Conservation (phyloP, 1,140 invertebrate genomes). For the Hypothenemus hampei region DNA sequence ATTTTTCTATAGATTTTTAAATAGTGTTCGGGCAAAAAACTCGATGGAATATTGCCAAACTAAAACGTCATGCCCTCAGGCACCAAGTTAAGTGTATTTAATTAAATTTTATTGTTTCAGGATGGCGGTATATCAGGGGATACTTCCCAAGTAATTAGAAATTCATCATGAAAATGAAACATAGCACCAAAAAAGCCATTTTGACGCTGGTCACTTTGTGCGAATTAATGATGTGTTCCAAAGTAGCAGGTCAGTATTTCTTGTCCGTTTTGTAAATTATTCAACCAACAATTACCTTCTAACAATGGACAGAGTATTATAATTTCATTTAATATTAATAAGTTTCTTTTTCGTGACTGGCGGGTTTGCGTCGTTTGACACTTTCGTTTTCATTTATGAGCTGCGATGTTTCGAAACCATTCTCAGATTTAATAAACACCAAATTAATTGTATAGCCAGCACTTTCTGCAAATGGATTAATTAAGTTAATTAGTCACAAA, state of each 20-base stretch:
- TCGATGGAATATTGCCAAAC: conserved; percentile 2
- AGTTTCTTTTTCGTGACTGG: no score
- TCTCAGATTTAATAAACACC: conserved; percentile 6
- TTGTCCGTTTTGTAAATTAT: neutral
- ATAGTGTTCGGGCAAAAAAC: neutral
- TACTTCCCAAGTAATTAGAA: conserved; percentile 21
- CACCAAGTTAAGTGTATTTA: conserved; percentile 5
- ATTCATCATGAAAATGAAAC: conserved; percentile 18
- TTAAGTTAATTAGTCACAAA: conserved; percentile 12
- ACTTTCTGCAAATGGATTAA: conserved; percentile 7
- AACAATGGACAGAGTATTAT: neutral
- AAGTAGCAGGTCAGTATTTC: conserved; percentile 23
- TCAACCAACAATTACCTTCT: neutral
- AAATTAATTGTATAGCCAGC: conserved; percentile 6
- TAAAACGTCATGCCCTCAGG: neutral
- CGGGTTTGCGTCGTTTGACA: neutral
- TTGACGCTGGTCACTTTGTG: conserved; percentile 16
- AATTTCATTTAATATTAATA: no score
- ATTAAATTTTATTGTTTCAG: conserved; percentile 25
- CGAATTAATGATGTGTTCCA: conserved; percentile 20
- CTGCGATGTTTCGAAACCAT: neutral
- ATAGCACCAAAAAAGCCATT: conserved; percentile 17
- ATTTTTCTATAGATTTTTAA: conserved; percentile 1
- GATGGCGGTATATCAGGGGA: conserved; percentile 16
- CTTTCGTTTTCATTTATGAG: neutral